Conservation (phyloP, 2,888 invertebrate genomes). For the Plagodis pulveraria region DNA sequence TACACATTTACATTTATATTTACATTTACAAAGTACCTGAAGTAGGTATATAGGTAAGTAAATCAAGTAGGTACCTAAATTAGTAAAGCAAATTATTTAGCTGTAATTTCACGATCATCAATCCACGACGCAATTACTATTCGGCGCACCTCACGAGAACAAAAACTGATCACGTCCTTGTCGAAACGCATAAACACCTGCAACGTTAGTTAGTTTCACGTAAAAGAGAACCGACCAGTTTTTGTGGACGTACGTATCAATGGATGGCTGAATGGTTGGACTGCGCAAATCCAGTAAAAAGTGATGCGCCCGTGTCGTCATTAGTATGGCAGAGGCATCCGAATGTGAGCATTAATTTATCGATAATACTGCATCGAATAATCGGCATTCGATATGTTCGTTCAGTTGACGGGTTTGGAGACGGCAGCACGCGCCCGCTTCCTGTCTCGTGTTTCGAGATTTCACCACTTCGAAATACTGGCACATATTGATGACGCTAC, state of each 20-base stretch:
- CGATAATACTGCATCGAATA: conserved; percentile 78
- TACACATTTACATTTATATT: no score
- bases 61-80: neutral
- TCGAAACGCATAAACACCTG: conserved; percentile 59
- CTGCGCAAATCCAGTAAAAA: conserved; percentile 57
- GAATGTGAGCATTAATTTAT: conserved; percentile 82
- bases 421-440: conserved; percentile 70
- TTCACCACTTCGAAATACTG: conserved; percentile 37
- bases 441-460: conserved; percentile 52
- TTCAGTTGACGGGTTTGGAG: conserved; percentile 38
- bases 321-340: conserved; percentile 78
- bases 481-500: conserved; percentile 38
- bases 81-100: conserved; percentile 10
- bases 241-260: conserved; percentile 70
- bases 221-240: conserved; percentile 61
- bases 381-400: conserved; percentile 45
- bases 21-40: no score
- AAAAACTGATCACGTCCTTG: conserved; percentile 72
- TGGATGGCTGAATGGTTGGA: conserved; percentile 76
- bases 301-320: conserved; percentile 75
- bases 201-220: conserved; percentile 65
- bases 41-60: no score
- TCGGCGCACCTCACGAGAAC: conserved; percentile 57
- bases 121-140: conserved; percentile 61
- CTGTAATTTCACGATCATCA: conserved; percentile 24